Conservation (phyloP, 2,888 invertebrate genomes). For the Metalampra italica region DNA sequence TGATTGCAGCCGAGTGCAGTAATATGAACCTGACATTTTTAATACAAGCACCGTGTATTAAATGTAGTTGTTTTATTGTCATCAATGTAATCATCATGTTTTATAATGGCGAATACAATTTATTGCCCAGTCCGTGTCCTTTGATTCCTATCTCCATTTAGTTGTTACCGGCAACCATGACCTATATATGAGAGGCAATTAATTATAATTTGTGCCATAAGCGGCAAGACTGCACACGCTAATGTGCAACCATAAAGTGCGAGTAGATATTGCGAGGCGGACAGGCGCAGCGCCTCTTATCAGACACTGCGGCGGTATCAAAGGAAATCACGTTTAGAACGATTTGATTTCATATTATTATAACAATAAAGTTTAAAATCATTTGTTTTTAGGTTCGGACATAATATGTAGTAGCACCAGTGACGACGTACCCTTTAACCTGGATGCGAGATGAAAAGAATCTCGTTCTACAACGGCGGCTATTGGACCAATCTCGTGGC, state of each 20-base stretch:
- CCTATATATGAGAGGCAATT: constrained; percentile 51
- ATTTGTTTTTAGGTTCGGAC: constrained; percentile 30
- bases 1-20: too few species aligned
- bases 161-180: constrained; percentile 42
- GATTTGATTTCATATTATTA: constrained; percentile 42
- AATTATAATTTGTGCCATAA: constrained; percentile 56
- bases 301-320: constrained; percentile 56
- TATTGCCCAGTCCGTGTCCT: constrained; percentile 26
- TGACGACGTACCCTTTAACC: constrained; percentile 51
- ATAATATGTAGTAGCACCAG: constrained; percentile 49
- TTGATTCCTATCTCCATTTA: constrained; percentile 50
- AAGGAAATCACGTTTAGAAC: constrained; percentile 40
- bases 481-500: constrained; percentile 43
- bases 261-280: constrained; percentile 18
- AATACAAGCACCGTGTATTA: neutral
- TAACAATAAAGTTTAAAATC: constrained; percentile 47
- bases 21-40: neutral
- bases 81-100: neutral
- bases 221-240: constrained; percentile 45
- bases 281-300: constrained; percentile 48
- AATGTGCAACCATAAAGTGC: constrained; percentile 50
- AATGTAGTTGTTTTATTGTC: constrained; percentile 1
- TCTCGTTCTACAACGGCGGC: constrained; percentile 40
- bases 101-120: constrained; percentile 12
- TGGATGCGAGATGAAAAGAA: constrained; percentile 36